phyloP scores from a whole-genome alignment of 2,888 invertebrate species.

The Patella pellucida region DNA sequence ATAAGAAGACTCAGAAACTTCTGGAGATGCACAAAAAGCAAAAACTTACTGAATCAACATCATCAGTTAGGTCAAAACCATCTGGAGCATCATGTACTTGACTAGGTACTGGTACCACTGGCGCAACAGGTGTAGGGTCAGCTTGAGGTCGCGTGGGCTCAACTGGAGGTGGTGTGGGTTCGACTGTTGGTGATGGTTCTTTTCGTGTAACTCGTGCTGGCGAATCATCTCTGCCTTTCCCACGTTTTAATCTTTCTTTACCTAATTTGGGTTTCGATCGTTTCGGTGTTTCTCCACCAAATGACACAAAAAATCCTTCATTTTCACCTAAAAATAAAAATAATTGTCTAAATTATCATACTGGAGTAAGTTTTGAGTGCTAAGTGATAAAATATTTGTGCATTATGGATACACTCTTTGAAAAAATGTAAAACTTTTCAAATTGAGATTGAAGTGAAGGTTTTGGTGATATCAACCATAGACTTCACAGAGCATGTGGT shows the following conservation, averaged over 20 bases:
- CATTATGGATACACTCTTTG: too few relatives aligned
- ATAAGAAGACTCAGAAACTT: too few relatives aligned
- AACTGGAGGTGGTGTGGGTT: not conserved
- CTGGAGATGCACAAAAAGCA: not conserved
- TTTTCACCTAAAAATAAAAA: too few relatives aligned
- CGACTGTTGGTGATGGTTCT: not conserved
- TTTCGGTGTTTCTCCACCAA: slow-evolving; percentile 80
- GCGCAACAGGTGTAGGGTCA: slow-evolving; percentile 11
- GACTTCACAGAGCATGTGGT: too few relatives aligned
- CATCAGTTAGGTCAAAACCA: not conserved
- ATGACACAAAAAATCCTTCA: slow-evolving; percentile 87
- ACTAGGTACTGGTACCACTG: slow-evolving; percentile 7
- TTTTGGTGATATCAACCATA: too few relatives aligned
- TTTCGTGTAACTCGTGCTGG: not conserved
- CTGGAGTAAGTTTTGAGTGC: too few relatives aligned
- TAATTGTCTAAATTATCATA: too few relatives aligned
- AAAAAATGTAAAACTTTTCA: too few relatives aligned
- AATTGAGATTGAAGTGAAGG: too few relatives aligned
- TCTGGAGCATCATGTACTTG: slow-evolving; percentile 7
- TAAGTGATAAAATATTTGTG: too few relatives aligned
- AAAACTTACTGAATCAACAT: not conserved
- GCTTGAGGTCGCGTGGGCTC: not conserved
- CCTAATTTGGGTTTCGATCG: slow-evolving; percentile 79
- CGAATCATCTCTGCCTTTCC: slow-evolving; percentile 15
- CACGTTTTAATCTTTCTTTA: slow-evolving; percentile 14